These are phyloP conservation scores for Campoletis sonorensis DNA, from an alignment of 1,140 invertebrate species.

Conservation along the genomic window DNA sequence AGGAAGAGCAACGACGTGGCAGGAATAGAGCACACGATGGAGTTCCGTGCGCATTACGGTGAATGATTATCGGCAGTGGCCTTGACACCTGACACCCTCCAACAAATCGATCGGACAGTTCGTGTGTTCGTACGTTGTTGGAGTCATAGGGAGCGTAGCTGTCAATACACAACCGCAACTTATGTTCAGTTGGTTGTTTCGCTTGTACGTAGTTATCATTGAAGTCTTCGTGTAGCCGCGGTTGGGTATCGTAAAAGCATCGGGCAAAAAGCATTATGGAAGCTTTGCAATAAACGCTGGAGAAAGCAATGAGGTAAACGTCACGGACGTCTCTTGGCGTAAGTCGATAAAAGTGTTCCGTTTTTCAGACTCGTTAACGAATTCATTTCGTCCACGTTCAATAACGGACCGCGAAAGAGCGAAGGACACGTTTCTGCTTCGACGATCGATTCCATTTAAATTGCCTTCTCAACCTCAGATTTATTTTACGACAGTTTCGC, in stretches of 20 bases:
- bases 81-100: slow-evolving; percentile 55
- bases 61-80: slow-evolving; percentile 57
- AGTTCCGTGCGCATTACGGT: slow-evolving; percentile 49
- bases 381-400: background rate
- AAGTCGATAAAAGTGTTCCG: background rate
- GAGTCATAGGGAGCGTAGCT: background rate
- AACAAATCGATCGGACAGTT: slow-evolving; percentile 53
- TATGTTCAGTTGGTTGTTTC: too few species aligned
- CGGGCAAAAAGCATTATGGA: too few species aligned
- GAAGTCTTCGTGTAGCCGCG: too few species aligned
- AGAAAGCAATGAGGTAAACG: too few species aligned
- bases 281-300: too few species aligned
- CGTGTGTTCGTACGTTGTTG: background rate
- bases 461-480: background rate
- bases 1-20: slow-evolving; percentile 27
- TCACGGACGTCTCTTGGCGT: background rate
- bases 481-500: background rate
- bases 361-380: background rate
- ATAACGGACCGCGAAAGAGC: background rate
- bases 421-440: background rate
- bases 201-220: too few species aligned
- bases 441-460: slow-evolving; percentile 10
- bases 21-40: slow-evolving; percentile 10
- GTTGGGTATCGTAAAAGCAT: too few species aligned
- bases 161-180: too few species aligned